phyloP scores from a whole-genome alignment of 2,888 invertebrate genomes.

The Cyclophora punctaria region DNA sequence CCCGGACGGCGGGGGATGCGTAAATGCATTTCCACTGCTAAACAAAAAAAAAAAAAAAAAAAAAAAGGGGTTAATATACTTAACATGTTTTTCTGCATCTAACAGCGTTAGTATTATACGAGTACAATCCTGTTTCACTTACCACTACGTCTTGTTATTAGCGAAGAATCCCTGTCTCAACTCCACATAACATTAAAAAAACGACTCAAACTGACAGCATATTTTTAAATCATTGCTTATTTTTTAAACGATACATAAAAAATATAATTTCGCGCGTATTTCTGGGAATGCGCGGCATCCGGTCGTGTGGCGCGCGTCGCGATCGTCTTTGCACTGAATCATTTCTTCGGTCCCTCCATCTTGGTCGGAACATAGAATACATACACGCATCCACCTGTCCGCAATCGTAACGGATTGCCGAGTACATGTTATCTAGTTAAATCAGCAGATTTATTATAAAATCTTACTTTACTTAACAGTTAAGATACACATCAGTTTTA shows the following conservation, averaged over 20 bases:
- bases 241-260: constrained; percentile 30
- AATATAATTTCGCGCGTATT: constrained; percentile 32
- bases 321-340: constrained; percentile 54
- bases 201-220: constrained; percentile 18
- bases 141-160: constrained; percentile 41
- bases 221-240: constrained; percentile 23
- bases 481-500: no score
- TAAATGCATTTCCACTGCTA: no score
- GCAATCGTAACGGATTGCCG: no score
- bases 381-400: not conserved
- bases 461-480: no score
- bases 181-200: constrained; percentile 34
- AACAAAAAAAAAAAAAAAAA: no score
- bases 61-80: constrained; percentile 33
- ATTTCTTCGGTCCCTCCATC: constrained; percentile 34
- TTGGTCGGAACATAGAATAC: constrained; percentile 6
- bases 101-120: constrained; percentile 23
- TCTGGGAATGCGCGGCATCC: constrained; percentile 23
- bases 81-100: constrained; percentile 32
- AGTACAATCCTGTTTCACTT: constrained; percentile 44
- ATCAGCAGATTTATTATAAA: constrained; percentile 1
- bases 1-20: no score
- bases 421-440: not conserved
- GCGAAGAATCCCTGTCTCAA: constrained; percentile 26
- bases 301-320: constrained; percentile 41